Evolutionary conservation across 2,888 invertebrate species (phyloP).

Genomic region (Drosophila longiperda): DNA sequence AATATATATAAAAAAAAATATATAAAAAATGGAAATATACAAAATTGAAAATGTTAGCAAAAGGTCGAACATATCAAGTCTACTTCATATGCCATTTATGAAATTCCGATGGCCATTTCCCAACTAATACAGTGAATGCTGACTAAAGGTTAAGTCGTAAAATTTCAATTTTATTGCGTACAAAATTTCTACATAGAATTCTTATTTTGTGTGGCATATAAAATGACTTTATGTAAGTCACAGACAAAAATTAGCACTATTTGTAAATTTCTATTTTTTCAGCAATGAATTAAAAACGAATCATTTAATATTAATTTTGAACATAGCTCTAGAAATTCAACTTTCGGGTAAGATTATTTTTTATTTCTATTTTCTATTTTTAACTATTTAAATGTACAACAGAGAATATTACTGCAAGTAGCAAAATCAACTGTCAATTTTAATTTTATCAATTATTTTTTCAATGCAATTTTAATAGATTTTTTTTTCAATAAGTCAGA

Average conservation of each 20-base stretch:
- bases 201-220: not conserved
- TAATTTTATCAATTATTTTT: not conserved
- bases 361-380: too few species aligned
- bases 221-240: not conserved
- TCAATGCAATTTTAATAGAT: not conserved
- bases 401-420: not conserved
- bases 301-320: not conserved
- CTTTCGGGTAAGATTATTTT: not conserved
- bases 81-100: constrained; percentile 23
- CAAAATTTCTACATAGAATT: not conserved
- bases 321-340: fast-evolving
- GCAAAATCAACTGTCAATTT: not conserved
- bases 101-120: constrained; percentile 15
- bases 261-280: not conserved
- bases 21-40: constrained; percentile 26
- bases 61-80: constrained; percentile 31
- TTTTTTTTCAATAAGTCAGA: not conserved
- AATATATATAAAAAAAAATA: constrained; percentile 16
- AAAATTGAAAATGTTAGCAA: constrained; percentile 35
- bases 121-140: not conserved
- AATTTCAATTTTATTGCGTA: not conserved
- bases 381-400: not conserved
- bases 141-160: not conserved
- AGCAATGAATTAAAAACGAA: not conserved
- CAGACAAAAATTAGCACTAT: not conserved